Conservation (phyloP, 2,888 invertebrate genomes). For the Drosophila algonquin region DNA sequence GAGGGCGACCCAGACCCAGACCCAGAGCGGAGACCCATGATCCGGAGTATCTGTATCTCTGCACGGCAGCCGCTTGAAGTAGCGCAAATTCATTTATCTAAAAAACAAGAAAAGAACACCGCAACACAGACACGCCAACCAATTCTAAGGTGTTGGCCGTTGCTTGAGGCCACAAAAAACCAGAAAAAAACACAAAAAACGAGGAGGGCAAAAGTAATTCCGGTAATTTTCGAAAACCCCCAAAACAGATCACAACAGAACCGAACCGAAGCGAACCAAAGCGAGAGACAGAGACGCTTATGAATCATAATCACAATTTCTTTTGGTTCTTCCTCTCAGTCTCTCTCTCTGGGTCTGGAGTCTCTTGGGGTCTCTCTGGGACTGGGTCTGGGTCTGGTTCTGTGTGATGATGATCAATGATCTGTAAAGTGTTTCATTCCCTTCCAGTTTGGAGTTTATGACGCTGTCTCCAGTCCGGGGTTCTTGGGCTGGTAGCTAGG, state of each 20-base stretch:
- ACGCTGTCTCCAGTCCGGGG: conserved; percentile 23
- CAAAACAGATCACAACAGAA: conserved; percentile 2
- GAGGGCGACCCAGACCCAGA: conserved; percentile 10
- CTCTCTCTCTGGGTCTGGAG: neutral
- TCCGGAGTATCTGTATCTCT: conserved; percentile 35
- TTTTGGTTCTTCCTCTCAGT: conserved; percentile 24
- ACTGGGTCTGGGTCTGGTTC: neutral
- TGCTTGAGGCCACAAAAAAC: conserved; percentile 53
- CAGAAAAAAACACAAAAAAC: conserved; percentile 42
- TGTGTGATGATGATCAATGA: conserved; percentile 80
- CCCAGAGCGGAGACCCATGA: neutral
- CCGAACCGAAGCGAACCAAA: conserved; percentile 4
- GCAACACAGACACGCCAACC: conserved; percentile 65
- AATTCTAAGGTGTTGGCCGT: conserved; percentile 70
- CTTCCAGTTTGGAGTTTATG: conserved; percentile 48
- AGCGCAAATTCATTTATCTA: conserved; percentile 77
- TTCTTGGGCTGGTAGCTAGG: conserved; percentile 34
- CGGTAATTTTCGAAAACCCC: conserved; percentile 70
- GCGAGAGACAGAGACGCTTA: conserved; percentile 58
- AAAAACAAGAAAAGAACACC: conserved; percentile 59
- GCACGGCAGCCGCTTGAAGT: conserved; percentile 71
- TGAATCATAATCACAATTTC: conserved; percentile 75
- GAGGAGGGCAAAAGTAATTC: conserved; percentile 66
- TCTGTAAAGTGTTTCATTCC: conserved; percentile 77
- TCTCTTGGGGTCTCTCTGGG: conserved; percentile 9